Evolutionary conservation across 2,888 invertebrate species (phyloP), one percentile per base, ranked within the genome.

Genomic region (Cyaniris semiargus): DNA sequence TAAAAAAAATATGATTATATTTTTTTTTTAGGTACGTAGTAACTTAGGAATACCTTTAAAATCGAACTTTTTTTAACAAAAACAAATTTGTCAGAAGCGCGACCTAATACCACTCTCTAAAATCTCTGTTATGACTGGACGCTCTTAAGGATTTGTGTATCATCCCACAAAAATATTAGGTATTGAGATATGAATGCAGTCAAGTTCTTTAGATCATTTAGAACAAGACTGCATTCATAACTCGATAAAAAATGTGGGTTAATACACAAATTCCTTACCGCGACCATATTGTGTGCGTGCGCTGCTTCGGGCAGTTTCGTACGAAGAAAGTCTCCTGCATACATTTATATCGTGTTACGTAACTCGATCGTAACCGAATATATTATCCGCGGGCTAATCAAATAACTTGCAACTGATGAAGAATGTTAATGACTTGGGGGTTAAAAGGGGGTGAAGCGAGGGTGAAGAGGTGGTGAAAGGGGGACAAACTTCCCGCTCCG

Each of bases 341-440:
- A 38, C 38, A 38, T 10, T 48, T 48, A 48, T 48, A 48, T 48
- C 15, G 15, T 15, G 48, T 48, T 4, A 48, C 58, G 10, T 8
- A 23, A 60, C 21, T 60, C 60, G 60, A 60, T 60, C 60, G 60
- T 60, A 13, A 60, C 60, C 60, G 23, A 60, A 60, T 34, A 70
- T 34, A 70, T 70, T 34, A 70, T 70, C 70, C 70, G 70, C n/a
- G 34, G 18, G 34, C 23, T 60, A 60, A 70, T 34, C 70, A 70
- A 70, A 70, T 70, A 70, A 70, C 70, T 70, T 34, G 70, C 70
- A 18, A 23, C 60, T 60, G 60, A 60, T 60, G 60, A 60, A 60
- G 60, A 60, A 60, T 60, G 60, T 60, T 60, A 60, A 60, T 60
- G 60, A 60, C 23, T 60, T 23, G 60, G 13, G 13, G 23, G 23